Conservation (phyloP, 2,113 vertebrate species). For the Arothron firmamentum region DNA sequence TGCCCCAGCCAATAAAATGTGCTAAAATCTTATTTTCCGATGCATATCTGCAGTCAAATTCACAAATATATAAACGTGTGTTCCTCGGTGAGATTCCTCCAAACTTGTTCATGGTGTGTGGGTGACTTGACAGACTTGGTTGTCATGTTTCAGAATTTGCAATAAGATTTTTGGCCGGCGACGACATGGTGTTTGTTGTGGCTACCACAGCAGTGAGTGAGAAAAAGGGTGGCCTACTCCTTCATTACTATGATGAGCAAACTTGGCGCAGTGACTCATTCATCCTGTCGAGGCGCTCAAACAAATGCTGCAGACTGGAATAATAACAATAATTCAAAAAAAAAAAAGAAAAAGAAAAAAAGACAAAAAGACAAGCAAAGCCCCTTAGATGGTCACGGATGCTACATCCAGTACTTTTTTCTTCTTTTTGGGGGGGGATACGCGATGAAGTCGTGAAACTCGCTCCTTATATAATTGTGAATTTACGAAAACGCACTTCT, state of each 20-base stretch:
- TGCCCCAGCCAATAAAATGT: background rate
- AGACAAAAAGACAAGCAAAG: too few relatives aligned
- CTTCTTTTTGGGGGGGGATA: too few relatives aligned
- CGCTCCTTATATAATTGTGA: too few relatives aligned
- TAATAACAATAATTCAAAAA: too few relatives aligned
- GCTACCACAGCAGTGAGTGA: constrained; percentile 13
- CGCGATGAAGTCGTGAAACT: too few relatives aligned
- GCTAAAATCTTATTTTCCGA: too few relatives aligned
- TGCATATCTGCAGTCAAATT: background rate
- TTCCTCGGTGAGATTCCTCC: background rate
- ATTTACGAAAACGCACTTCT: too few relatives aligned
- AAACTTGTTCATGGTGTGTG: too few relatives aligned
- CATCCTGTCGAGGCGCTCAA: background rate
- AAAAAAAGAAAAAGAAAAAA: too few relatives aligned
- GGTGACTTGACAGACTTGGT: constrained; percentile 13
- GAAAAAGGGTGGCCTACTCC: constrained; percentile 1
- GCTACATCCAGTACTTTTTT: too few relatives aligned
- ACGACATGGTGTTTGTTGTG: constrained; percentile 39
- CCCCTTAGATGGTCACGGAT: too few relatives aligned
- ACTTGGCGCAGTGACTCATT: constrained; percentile 14
- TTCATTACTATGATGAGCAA: constrained; percentile 9
- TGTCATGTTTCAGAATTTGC: constrained; percentile 1
- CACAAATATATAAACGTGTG: background rate
- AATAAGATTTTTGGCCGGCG: constrained; percentile 13
- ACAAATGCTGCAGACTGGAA: background rate